These are phyloP conservation scores for Anarrhichthys ocellatus DNA, from an alignment of 2,113 vertebrate genomes.

Conservation along the genomic window DNA sequence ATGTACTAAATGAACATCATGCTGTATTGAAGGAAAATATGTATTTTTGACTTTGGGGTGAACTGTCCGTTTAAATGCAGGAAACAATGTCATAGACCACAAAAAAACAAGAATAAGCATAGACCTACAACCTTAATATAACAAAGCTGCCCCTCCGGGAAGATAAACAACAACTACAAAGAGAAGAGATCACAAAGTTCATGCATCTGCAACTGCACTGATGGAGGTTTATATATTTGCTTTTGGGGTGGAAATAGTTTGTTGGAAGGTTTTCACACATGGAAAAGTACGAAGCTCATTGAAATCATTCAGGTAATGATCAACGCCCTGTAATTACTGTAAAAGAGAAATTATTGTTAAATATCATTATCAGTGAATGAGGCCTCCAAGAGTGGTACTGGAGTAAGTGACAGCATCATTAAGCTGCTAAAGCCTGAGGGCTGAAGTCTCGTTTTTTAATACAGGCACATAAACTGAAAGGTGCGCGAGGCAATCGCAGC, in stretches of 20 bases:
- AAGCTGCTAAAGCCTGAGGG: slow-evolving; percentile 6
- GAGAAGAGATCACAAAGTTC: neutral
- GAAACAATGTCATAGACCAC: neutral
- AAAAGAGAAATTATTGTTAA: slow-evolving; percentile 2
- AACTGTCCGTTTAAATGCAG: neutral
- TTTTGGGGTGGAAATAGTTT: neutral
- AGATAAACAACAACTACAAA: neutral
- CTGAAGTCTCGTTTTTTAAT: slow-evolving; percentile 29
- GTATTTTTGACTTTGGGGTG: neutral
- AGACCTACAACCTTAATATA: neutral
- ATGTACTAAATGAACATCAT: no score
- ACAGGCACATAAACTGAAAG: slow-evolving; percentile 20
- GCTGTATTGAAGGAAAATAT: neutral
- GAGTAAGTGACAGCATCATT: slow-evolving; percentile 24
- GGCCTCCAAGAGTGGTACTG: neutral
- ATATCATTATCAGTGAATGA: slow-evolving; percentile 19
- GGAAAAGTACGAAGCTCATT: neutral
- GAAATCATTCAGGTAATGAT: neutral
- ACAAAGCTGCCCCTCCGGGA: neutral
- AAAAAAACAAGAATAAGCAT: neutral
- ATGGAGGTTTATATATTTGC: neutral
- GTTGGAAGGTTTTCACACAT: neutral
- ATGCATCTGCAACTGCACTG: neutral
- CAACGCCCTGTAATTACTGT: neutral
- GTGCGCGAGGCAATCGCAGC: slow-evolving; percentile 19